Percentiles rank a stretch among this genome's conserved stretches.
These are phyloP conservation scores for Pycnonotus jocosus DNA, from an alignment of 2,113 vertebrate genomes.

Conservation along the genomic window DNA sequence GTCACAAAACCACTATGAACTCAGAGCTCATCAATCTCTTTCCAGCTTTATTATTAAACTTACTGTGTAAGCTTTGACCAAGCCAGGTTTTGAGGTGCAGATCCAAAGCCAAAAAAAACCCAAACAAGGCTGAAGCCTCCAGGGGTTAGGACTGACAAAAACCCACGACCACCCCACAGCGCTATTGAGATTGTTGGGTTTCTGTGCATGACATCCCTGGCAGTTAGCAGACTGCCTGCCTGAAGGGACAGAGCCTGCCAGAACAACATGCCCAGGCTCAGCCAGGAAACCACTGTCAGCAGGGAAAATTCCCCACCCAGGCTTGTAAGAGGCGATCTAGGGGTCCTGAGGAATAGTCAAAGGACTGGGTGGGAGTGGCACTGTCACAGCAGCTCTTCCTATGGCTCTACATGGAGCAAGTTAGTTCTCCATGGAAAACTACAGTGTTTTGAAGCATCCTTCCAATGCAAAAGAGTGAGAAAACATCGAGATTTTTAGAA, in stretches of 20 bases:
- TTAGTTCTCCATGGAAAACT: not conserved
- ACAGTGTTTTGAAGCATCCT: not conserved
- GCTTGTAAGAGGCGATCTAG: not conserved
- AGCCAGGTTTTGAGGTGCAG: not conserved
- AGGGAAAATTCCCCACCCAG: not conserved
- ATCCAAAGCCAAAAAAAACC: not conserved
- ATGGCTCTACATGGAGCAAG: not conserved
- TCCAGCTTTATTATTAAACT: not conserved
- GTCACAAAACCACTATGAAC: accelerated
- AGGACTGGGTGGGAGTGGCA: not conserved
- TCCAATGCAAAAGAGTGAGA: not conserved
- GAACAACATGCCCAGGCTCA: not conserved
- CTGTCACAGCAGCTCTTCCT: not conserved
- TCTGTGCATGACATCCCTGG: accelerated
- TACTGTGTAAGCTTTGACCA: not conserved
- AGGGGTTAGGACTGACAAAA: not conserved
- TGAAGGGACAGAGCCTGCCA: not conserved
- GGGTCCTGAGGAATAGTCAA: not conserved
- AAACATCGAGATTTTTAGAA: not conserved
- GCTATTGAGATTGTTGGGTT: not conserved
- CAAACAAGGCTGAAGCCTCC: not conserved
- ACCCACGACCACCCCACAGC: not conserved
- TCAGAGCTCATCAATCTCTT: not conserved
- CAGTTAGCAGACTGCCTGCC: not conserved
- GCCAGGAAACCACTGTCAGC: not conserved